Evolutionary conservation across 2,888 invertebrate genomes (phyloP).

Genomic region (Erebia aethiops): DNA sequence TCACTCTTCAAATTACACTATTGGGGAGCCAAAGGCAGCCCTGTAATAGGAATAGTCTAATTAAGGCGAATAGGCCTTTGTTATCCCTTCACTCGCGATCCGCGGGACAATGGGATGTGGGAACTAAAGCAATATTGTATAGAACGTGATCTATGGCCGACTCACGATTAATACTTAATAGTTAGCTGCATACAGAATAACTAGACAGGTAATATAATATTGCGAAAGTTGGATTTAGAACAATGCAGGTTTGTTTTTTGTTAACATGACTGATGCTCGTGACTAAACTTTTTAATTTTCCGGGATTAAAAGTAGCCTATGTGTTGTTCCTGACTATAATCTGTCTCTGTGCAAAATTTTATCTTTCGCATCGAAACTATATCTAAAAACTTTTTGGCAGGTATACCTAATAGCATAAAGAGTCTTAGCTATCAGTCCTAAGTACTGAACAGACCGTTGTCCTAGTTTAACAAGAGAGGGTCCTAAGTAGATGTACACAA

Average conservation of each 20-base stretch:
- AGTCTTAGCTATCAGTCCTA: background rate
- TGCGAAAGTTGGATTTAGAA: no score
- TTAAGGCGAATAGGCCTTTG: slow-evolving; percentile 47
- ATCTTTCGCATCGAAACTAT: background rate
- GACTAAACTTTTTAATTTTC: no score
- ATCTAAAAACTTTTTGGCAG: no score
- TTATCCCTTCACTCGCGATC: slow-evolving; percentile 13
- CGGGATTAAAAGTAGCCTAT: no score
- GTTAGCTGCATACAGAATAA: no score
- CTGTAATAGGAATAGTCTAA: slow-evolving; percentile 46
- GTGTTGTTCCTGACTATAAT: no score
- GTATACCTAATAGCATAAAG: background rate
- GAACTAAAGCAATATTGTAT: background rate
- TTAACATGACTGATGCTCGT: no score
- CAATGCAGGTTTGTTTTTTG: no score
- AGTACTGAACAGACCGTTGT: background rate
- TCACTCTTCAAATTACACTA: no score
- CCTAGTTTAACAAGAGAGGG: background rate
- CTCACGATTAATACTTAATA: background rate
- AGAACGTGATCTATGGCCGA: background rate
- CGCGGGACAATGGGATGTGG: slow-evolving; percentile 3
- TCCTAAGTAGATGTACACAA: slow-evolving; percentile 2
- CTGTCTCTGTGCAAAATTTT: no score
- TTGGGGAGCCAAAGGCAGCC: no score
- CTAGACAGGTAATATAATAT: no score